phyloP scores from a whole-genome alignment of 2,888 invertebrate genomes.

The Acronicta alni region DNA sequence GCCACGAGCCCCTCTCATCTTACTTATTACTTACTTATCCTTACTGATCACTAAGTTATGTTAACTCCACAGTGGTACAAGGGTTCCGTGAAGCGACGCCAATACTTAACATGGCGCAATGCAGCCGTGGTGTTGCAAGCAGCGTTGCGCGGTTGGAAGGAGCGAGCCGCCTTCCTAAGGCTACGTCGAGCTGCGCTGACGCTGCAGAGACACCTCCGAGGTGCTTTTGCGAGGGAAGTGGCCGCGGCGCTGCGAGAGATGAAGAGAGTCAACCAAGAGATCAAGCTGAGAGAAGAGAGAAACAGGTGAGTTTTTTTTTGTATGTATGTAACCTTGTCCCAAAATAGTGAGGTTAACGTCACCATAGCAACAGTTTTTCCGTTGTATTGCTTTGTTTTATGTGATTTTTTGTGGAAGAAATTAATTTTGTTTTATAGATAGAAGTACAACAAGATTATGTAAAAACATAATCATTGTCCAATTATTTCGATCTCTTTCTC shows the following conservation, averaged over 20 bases:
- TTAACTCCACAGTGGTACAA: slow-evolving; percentile 89
- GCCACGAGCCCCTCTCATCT: too few species aligned
- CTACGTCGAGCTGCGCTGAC: slow-evolving; percentile 95
- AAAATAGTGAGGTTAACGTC: too few species aligned
- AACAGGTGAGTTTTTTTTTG: slow-evolving; percentile 83
- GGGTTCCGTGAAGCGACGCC: slow-evolving; percentile 90
- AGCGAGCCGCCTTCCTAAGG: slow-evolving; percentile 93
- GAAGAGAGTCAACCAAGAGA: slow-evolving; percentile 95
- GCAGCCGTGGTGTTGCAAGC: slow-evolving; percentile 94
- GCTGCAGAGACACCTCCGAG: slow-evolving; percentile 95
- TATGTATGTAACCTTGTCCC: too few species aligned
- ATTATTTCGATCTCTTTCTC: too few species aligned
- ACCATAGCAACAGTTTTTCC: too few species aligned
- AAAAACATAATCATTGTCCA: too few species aligned
- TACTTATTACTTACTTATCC: too few species aligned
- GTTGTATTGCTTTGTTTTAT: too few species aligned
- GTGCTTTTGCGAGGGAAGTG: slow-evolving; percentile 96
- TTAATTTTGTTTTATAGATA: too few species aligned
- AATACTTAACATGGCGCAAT: slow-evolving; percentile 90
- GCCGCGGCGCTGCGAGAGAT: slow-evolving; percentile 96
- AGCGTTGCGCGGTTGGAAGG: slow-evolving; percentile 95
- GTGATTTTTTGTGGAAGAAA: too few species aligned
- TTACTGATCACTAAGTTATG: too few species aligned
- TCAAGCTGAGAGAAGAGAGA: slow-evolving; percentile 92
- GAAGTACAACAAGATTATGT: too few species aligned